These are phyloP conservation scores for Agrochola macilenta DNA, from an alignment of 2,888 invertebrate species.

Conservation along the genomic window DNA sequence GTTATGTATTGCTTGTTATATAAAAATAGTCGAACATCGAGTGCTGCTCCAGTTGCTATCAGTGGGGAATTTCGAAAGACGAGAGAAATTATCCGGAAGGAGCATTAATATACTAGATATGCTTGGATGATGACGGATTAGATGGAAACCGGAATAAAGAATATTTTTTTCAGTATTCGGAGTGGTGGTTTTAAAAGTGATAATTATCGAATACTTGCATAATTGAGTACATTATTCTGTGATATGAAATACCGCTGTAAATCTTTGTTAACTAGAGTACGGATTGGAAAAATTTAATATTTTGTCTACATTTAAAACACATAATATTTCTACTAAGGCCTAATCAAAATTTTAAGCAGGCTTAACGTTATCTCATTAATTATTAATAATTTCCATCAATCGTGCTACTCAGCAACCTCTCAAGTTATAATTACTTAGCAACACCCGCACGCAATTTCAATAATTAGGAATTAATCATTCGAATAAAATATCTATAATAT, in stretches of 20 bases:
- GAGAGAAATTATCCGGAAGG: constrained; percentile 22
- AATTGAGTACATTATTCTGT: not conserved
- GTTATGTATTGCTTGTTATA: constrained; percentile 47
- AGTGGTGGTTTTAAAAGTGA: not conserved
- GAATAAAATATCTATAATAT: constrained; percentile 29
- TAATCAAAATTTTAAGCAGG: no score
- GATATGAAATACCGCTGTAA: not conserved
- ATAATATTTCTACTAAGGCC: not conserved
- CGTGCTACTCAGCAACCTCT: constrained; percentile 23
- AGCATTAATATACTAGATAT: constrained; percentile 8
- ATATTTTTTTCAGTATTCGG: not conserved
- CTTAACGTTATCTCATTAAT: no score
- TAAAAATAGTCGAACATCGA: constrained; percentile 55
- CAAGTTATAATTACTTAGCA: constrained; percentile 42
- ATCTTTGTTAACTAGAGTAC: not conserved
- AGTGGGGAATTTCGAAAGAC: constrained; percentile 17
- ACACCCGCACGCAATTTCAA: constrained; percentile 47
- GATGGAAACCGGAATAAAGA: not conserved
- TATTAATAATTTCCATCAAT: constrained; percentile 26
- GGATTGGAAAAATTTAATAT: not conserved
- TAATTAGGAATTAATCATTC: constrained; percentile 64
- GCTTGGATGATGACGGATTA: constrained; percentile 10
- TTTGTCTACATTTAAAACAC: not conserved
- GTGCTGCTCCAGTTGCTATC: constrained; percentile 39
- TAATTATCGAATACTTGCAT: not conserved